Evolutionary conservation across 2,888 invertebrate species (phyloP), one percentile per base, ranked within the genome.

Genomic region (Julus scandinavius): DNA sequence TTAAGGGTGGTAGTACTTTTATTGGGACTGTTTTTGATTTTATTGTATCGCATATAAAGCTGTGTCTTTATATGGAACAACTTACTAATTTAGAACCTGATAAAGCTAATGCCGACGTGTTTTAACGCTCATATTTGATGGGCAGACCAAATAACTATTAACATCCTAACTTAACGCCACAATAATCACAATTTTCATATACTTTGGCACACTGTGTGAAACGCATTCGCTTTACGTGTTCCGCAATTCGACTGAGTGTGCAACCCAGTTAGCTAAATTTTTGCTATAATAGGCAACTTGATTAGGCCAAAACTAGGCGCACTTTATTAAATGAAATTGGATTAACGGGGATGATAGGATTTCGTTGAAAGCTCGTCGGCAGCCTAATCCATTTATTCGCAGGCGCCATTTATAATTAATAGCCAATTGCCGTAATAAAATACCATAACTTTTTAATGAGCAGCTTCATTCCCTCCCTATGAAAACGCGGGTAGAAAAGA

Each of bases 261-360:
- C 38, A 9, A 13, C 38, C 29, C 80, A 38, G 20, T 20, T 13
- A 80, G 80, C 80, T 80, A 80, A 80, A 80, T 38, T 80, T n/a
- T 13, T 54, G 11, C 29, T 11, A 11, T 80, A 80, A 80, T 80
- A 13, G 80, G 80, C 80, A 80, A 80, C 38, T 80, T 38, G 80
- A 80, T 80, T 80, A 80, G 38, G 80, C 80, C 38, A 80, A 80
- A 80, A 80, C 80, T 80, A 29, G 29, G 80, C 80, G 80, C 80
- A 80, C 80, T 80, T 80, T 80, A 80, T 80, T 80, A 80, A 80
- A 80, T 80, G 80, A 80, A 80, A 80, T 80, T 80, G 80, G 80
- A 80, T 80, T 80, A 80, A 20, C 80, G 9, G 80, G 80, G 80
- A 80, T 80, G 80, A 80, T 38, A 80, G 80, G 38, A 80, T 80